Evolutionary conservation across 1,140 invertebrate genomes (phyloP).

Genomic region (Dermatophagoides farinae): DNA sequence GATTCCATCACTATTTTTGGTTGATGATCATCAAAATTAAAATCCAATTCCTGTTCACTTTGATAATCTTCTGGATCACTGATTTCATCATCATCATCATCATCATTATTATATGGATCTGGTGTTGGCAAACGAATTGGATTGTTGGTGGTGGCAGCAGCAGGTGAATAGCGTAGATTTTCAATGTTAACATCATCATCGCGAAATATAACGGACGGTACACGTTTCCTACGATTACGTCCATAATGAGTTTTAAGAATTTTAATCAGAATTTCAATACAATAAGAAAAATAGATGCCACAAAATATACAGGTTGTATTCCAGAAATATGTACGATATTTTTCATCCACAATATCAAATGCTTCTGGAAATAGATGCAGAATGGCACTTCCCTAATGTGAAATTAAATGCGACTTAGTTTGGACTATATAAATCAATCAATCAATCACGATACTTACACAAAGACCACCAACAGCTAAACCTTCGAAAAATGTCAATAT

Average conservation of each 20-base stretch:
- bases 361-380: conserved; percentile 18
- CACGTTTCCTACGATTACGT: conserved; percentile 1
- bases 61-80: background rate
- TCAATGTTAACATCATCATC: background rate
- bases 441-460: background rate
- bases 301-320: conserved; percentile 16
- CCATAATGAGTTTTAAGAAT: background rate
- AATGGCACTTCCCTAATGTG: conserved; percentile 13
- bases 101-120: background rate
- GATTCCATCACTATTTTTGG: background rate
- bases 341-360: conserved; percentile 15
- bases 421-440: background rate
- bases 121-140: background rate
- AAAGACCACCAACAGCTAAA: conserved; percentile 15
- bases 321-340: conserved; percentile 16
- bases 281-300: conserved; percentile 16
- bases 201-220: background rate
- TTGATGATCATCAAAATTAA: background rate
- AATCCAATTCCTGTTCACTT: background rate
- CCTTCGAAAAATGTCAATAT: conserved; percentile 17
- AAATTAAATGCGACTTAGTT: background rate
- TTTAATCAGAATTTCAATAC: conserved; percentile 12
- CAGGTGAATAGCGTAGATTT: background rate
- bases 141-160: background rate
- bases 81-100: background rate